Evolutionary conservation across 2,113 vertebrate genomes (phyloP).

Genomic region (Cyprinodon brontotheroides): DNA sequence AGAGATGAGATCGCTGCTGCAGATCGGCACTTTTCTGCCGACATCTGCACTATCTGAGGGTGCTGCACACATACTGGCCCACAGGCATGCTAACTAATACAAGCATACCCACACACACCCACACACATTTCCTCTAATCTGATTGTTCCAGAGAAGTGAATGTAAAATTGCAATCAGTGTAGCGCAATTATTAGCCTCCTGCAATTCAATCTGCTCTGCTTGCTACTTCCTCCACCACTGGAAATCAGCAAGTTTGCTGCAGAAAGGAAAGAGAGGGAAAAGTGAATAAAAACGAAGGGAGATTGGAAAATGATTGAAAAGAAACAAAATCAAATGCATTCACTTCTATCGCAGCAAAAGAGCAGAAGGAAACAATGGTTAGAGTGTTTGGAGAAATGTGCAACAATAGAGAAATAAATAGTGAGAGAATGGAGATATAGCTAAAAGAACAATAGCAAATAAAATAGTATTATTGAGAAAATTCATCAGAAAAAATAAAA

Average conservation of each 20-base stretch:
- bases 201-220: slow-evolving; percentile 54
- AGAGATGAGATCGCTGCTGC: slow-evolving; percentile 50
- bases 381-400: background rate
- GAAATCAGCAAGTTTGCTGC: slow-evolving; percentile 47
- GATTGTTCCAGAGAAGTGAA: slow-evolving; percentile 71
- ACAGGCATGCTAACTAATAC: slow-evolving; percentile 21
- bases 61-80: slow-evolving; percentile 32
- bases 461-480: background rate
- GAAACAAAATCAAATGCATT: slow-evolving; percentile 2
- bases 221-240: slow-evolving; percentile 33
- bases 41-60: slow-evolving; percentile 64
- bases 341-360: background rate
- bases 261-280: slow-evolving; percentile 19
- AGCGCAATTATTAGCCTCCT: slow-evolving; percentile 69
- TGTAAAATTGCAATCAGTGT: slow-evolving; percentile 72
- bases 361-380: background rate
- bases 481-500: no score
- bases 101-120: slow-evolving; percentile 9
- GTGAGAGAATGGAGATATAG: background rate
- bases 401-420: background rate
- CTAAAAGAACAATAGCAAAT: slow-evolving; percentile 4
- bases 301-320: slow-evolving; percentile 28
- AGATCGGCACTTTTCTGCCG: slow-evolving; percentile 58
- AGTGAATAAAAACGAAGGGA: slow-evolving; percentile 26
- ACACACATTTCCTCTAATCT: slow-evolving; percentile 50